These are phyloP conservation scores for Drosophila greeni DNA, from an alignment of 2,888 invertebrate species.

Conservation along the genomic window DNA sequence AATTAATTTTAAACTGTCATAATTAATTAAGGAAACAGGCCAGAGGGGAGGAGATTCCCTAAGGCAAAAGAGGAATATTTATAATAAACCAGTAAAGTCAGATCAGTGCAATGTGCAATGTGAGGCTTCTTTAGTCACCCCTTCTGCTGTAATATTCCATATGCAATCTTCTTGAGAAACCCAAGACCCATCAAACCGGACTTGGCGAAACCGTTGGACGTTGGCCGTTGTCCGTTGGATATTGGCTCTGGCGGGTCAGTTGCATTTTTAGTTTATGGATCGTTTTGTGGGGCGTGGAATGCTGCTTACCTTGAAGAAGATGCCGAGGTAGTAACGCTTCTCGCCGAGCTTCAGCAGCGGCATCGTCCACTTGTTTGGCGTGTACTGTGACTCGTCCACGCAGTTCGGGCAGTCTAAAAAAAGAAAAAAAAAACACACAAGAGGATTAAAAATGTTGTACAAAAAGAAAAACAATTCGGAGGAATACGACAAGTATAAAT, in stretches of 20 bases:
- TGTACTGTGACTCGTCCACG: slow-evolving; percentile 85
- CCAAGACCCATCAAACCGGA: slow-evolving; percentile 42
- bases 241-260: slow-evolving; percentile 35
- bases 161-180: slow-evolving; percentile 44
- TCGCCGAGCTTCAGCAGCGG: slow-evolving; percentile 92
- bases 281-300: slow-evolving; percentile 61
- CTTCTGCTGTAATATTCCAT: slow-evolving; percentile 33
- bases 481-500: background rate
- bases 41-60: background rate
- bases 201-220: slow-evolving; percentile 41
- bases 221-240: slow-evolving; percentile 32
- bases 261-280: slow-evolving; percentile 37
- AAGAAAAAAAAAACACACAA: slow-evolving; percentile 22
- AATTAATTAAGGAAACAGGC: background rate
- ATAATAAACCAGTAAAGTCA: slow-evolving; percentile 6
- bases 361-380: slow-evolving; percentile 91
- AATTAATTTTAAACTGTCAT: background rate
- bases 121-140: slow-evolving; percentile 15
- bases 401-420: slow-evolving; percentile 89
- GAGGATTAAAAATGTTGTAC: background rate
- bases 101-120: slow-evolving; percentile 2
- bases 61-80: background rate
- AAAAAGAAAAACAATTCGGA: background rate
- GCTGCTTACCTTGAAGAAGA: slow-evolving; percentile 92
- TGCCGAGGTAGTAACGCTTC: slow-evolving; percentile 93